Base-by-base conservation (phyloP, 2,888 invertebrate species). In the Pasiphila rectangulata region DNA sequence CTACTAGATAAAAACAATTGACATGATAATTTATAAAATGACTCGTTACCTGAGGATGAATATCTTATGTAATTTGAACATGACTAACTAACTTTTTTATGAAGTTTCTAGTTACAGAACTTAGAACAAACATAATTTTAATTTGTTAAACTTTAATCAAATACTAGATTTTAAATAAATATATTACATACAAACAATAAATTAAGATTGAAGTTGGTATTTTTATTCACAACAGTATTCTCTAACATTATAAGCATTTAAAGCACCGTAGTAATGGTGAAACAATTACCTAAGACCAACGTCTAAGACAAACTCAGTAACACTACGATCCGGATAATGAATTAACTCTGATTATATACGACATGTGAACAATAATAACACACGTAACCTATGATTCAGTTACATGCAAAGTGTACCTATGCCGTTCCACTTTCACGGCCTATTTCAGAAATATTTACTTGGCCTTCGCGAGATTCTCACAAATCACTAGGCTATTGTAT, bases 381-480 rank as follows among this genome's bases (percentile, higher is more conserved):
- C 32, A 21, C 32, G 40, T 46, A 43, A 44, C 46, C 36, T 54
- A 69, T 75, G 75, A 75, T 67, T 78, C 74, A 73, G 62, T 63
- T 51, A 52, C 59, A 54, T 54, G 53, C 52, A 60, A 64, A 63
- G 57, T 65, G 63, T 59, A n/a, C n/a, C n/a, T n/a, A 64, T 67
- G 63, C 55, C 54, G 75, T 61, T 67, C 72, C 63, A 75, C 66
- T 68, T 73, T 60, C 59, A 46, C 67, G 77, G 69, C 79, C 77
- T 73, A 77, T 66, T 72, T 79, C 66, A 68, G 67, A 72, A 67
- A 67, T 72, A 70, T 75, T 76, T 65, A 61, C 66, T 68, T 59
- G 61, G 61, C 75, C 77, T 77, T 75, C 69, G 55, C 46, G 46
- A 36, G 53, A 61, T 77, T 78, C 74, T 71, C 54, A 60, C 77